These are phyloP conservation scores for Platygyra sinensis DNA, from an alignment of 64 coral and sea anemone genomes.

Conservation along the genomic window DNA sequence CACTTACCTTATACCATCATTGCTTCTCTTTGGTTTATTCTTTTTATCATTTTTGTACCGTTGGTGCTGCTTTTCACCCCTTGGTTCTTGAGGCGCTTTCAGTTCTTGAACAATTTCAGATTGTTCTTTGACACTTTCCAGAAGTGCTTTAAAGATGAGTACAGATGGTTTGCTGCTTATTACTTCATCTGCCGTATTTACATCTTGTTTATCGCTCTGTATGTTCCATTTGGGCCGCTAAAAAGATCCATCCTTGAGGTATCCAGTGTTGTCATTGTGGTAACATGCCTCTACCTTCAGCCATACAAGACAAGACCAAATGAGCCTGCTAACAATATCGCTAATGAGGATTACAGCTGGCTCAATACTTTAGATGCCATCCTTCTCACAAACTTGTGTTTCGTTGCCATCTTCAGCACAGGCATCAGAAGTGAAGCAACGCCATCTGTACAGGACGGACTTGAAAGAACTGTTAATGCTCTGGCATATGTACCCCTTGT, in stretches of 20 bases:
- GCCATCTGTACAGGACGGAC: not conserved
- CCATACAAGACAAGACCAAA: constrained; percentile 29
- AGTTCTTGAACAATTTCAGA: constrained; percentile 9
- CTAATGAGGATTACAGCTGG: constrained; percentile 9
- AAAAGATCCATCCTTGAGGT: constrained; percentile 35
- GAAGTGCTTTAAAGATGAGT: constrained; percentile 53
- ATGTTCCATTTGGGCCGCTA: not conserved
- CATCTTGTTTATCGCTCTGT: constrained; percentile 39
- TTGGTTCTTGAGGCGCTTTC: constrained; percentile 40
- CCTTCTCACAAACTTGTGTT: constrained; percentile 33
- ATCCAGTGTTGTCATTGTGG: not conserved
- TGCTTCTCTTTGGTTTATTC: constrained; percentile 39
- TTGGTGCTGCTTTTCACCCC: constrained; percentile 55
- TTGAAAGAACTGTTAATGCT: not conserved
- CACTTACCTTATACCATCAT: constrained; percentile 30
- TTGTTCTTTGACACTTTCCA: constrained; percentile 66
- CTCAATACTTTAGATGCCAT: constrained; percentile 46
- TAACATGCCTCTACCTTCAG: constrained; percentile 35
- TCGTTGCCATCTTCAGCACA: constrained; percentile 39
- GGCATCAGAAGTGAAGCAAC: constrained; percentile 9
- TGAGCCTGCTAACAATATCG: no score
- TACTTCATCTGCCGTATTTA: constrained; percentile 74
- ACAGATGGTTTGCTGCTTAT: constrained; percentile 59
- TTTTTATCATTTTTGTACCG: constrained; percentile 48
- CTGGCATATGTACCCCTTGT: constrained; percentile 48